Evolutionary conservation across 1,140 invertebrate genomes (phyloP).

Genomic region (Melanaphis sacchari): DNA sequence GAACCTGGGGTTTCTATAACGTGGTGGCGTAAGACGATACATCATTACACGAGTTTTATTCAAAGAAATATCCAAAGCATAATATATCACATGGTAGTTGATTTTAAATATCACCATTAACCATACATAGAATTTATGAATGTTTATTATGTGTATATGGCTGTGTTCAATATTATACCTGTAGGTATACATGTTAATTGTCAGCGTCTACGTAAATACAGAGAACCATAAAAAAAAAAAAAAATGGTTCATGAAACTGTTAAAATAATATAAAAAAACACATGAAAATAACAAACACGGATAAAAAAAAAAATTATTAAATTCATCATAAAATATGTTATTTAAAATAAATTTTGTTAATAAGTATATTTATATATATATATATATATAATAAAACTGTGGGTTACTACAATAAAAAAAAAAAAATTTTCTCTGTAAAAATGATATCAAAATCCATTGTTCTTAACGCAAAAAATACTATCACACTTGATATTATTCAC

Average conservation of each 20-base stretch:
- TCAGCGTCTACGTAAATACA: neutral
- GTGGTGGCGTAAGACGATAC: neutral
- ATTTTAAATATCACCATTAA: neutral
- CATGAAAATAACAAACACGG: neutral
- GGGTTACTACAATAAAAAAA: neutral
- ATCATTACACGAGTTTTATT: neutral
- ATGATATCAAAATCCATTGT: neutral
- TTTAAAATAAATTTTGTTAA: neutral
- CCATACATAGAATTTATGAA: neutral
- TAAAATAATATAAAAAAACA: neutral
- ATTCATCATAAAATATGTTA: neutral
- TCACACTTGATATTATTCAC: neutral
- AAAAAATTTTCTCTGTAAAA: neutral
- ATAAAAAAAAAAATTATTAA: neutral
- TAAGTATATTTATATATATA: too few species aligned
- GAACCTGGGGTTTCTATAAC: neutral
- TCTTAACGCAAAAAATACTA: neutral
- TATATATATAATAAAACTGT: neutral
- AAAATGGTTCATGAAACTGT: neutral
- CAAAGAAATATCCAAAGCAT: neutral
- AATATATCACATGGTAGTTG: neutral
- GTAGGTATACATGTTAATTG: neutral
- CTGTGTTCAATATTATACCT: neutral
- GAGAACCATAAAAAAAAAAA: neutral
- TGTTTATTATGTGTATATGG: neutral